phyloP scores from a whole-genome alignment of 2,888 invertebrate genomes.

The Neoaliturus tenellus region DNA sequence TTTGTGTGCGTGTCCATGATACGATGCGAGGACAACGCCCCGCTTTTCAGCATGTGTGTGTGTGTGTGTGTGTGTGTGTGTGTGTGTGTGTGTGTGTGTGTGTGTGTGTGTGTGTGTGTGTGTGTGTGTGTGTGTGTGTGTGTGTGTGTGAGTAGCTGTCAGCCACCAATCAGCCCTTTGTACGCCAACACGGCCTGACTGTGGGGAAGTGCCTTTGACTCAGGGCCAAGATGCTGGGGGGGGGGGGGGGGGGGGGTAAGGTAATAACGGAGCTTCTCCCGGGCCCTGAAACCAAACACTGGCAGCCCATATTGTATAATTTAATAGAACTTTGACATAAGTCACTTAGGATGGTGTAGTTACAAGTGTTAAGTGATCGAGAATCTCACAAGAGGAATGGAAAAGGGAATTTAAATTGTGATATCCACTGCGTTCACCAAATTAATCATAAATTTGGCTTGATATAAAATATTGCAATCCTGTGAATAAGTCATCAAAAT shows the following conservation, averaged over 20 bases:
- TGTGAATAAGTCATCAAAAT: no score
- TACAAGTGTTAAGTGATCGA: no score
- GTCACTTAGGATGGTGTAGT: background rate
- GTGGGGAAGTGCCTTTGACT: constrained; percentile 39
- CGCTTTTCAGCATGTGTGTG: background rate
- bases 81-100: background rate
- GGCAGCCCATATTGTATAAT: background rate
- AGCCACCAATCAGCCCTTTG: constrained; percentile 37
- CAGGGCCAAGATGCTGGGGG: background rate
- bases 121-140: background rate
- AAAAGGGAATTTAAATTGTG: no score
- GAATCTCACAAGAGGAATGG: no score
- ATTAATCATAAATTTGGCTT: no score
- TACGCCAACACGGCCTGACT: background rate
- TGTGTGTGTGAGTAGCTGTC: background rate
- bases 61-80: constrained; percentile 5
- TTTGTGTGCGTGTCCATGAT: background rate
- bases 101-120: constrained; percentile 9
- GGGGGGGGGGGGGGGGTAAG: no score
- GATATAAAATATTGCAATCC: no score
- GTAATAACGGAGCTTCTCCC: background rate
- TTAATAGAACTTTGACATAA: background rate
- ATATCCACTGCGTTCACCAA: no score
- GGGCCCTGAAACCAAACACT: constrained; percentile 1
- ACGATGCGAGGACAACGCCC: background rate